phyloP scores from a whole-genome alignment of 1,140 invertebrate species.

The Cheumatopsyche charites region DNA sequence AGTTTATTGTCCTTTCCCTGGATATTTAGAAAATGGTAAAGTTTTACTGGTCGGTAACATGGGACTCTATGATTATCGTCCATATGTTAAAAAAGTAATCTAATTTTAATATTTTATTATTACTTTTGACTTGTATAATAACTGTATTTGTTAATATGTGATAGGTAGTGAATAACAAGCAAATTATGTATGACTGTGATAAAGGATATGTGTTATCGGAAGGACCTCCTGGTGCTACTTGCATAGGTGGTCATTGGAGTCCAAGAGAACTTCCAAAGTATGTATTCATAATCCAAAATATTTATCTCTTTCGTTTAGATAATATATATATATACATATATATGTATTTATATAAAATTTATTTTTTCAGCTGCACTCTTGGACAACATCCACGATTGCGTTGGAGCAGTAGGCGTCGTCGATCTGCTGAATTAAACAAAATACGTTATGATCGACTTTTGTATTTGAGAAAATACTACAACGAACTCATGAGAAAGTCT shows the following conservation, averaged over 20 bases:
- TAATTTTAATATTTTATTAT: not conserved
- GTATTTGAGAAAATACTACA: constrained; percentile 60
- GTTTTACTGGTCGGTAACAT: constrained; percentile 94
- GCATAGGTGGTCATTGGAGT: constrained; percentile 88
- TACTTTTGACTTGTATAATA: constrained; percentile 5
- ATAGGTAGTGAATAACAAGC: constrained; percentile 85
- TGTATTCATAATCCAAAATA: not conserved
- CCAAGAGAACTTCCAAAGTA: constrained; percentile 77
- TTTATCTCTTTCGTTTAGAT: not conserved
- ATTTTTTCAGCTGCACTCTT: constrained; percentile 71
- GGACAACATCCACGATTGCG: constrained; percentile 83
- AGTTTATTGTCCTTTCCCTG: constrained; percentile 95
- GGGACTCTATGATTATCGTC: constrained; percentile 96
- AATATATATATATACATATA: not conserved
- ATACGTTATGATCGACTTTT: constrained; percentile 60
- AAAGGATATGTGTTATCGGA: constrained; percentile 85
- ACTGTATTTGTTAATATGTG: constrained; percentile 19
- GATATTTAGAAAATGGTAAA: constrained; percentile 87
- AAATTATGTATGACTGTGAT: constrained; percentile 96
- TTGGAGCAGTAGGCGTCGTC: constrained; percentile 72
- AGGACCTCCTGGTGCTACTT: constrained; percentile 92
- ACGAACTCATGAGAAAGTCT: constrained; percentile 52
- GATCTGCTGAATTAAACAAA: constrained; percentile 63
- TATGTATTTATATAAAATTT: constrained; percentile 49
- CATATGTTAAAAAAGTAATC: constrained; percentile 87